Evolutionary conservation across 2,113 vertebrate genomes (phyloP).

Genomic region (Cottus gobio): DNA sequence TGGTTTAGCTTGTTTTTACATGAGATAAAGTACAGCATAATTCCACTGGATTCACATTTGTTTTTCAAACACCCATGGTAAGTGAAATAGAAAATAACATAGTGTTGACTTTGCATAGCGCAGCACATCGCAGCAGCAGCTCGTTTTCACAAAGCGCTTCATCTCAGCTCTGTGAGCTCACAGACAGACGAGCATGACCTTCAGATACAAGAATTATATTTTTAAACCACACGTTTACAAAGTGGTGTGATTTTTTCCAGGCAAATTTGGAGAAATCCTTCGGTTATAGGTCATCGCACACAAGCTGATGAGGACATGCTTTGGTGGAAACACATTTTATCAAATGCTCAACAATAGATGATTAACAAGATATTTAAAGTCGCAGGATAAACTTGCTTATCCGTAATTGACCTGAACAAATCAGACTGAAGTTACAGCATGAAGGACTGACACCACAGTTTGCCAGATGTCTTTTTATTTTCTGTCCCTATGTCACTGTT

Average conservation of each 20-base stretch:
- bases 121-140: conserved; percentile 28
- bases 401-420: conserved; percentile 9
- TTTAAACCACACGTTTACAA: not conserved
- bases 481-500: conserved; percentile 62
- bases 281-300: conserved; percentile 29
- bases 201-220: not conserved
- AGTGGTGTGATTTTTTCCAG: not conserved
- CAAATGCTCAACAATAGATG: conserved; percentile 8
- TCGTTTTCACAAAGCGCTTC: conserved; percentile 60
- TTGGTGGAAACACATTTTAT: conserved; percentile 53
- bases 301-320: conserved; percentile 37
- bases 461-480: conserved; percentile 56
- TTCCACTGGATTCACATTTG: conserved; percentile 42
- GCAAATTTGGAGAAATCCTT: not conserved
- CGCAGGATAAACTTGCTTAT: conserved; percentile 7
- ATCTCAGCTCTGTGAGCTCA: conserved; percentile 52
- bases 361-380: conserved; percentile 25
- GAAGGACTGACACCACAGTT: conserved; percentile 9
- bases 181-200: not conserved
- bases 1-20: not conserved
- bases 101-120: conserved; percentile 56
- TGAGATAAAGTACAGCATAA: conserved; percentile 13
- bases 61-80: conserved; percentile 55
- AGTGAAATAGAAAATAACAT: conserved; percentile 63
- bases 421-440: not conserved